Base-by-base conservation (phyloP, 2,888 invertebrate genomes). In the Cancer borealis region DNA sequence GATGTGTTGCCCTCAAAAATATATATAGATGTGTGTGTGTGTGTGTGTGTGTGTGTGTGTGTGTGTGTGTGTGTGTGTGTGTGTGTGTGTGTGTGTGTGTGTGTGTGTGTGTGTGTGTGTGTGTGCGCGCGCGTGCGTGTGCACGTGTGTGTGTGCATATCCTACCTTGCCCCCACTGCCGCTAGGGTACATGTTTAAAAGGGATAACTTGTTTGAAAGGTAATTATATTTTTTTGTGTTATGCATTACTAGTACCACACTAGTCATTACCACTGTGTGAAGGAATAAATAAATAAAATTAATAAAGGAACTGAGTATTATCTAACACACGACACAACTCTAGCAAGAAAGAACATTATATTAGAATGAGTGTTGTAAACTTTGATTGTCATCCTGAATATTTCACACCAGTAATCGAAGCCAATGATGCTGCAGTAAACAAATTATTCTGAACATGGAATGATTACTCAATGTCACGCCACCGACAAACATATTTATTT, bases 1-100 rank as follows among this genome's bases (percentile, higher is more conserved):
- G 73, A 60, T 90, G 90, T 54, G 49, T 54, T 47, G 89, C 89
- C 89, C n/a, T 89, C 0, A 39, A 12, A 47, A 4, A 49, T 46
- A 49, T 89, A 46, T 49, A 47, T 39, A 47, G 26, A 49, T 54
- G 21, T 60, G 60, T 60, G 60, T 60, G 21, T 88, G 88, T 88
- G 88, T 88, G 88, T 88, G 46, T 39, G 88, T 88, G 88, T 46
- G 88, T 46, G 88, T 88, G 88, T 46, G 46, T 88, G 88, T 46
- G 88, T 88, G 88, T 88, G 88, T 88, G 88, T 88, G 88, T 88
- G 88, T 88, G 88, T 88, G 88, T 88, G 88, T 88, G 88, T 88
- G 88, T 88, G 88, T 45, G 88, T 88, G 88, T 46, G 46, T 17
- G 46, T 46, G 88, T 46, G 88, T 0, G 88, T 46, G 46, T 46